phyloP scores from a whole-genome alignment of 2,113 vertebrate species.

The Semicossyphus pulcher region DNA sequence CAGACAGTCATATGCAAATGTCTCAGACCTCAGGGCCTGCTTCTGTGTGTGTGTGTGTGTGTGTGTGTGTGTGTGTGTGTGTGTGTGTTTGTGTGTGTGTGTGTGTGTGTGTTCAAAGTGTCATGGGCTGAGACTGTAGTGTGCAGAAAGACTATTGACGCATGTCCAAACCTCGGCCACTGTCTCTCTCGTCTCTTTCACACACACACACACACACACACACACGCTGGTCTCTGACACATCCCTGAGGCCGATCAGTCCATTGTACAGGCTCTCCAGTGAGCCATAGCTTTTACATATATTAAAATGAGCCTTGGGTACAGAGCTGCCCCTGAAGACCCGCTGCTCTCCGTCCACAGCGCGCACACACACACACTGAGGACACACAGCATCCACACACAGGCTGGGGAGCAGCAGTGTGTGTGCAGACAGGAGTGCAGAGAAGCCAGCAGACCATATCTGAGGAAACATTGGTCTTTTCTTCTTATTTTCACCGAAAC shows the following conservation, averaged over 20 bases:
- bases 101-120: slow-evolving; percentile 38
- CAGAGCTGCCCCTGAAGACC: slow-evolving; percentile 64
- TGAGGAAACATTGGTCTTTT: slow-evolving; percentile 56
- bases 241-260: slow-evolving; percentile 79
- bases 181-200: slow-evolving; percentile 49
- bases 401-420: slow-evolving; percentile 40
- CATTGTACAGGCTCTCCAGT: slow-evolving; percentile 75
- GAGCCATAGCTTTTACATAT: slow-evolving; percentile 82
- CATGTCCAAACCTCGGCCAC: slow-evolving; percentile 73
- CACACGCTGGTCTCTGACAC: slow-evolving; percentile 64
- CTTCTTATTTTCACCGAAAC: slow-evolving; percentile 55
- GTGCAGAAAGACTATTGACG: slow-evolving; percentile 60
- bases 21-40: slow-evolving; percentile 18
- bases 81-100: slow-evolving; percentile 12
- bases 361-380: slow-evolving; percentile 36
- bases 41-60: background rate
- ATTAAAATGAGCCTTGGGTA: slow-evolving; percentile 80
- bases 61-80: slow-evolving; percentile 21
- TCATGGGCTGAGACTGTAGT: slow-evolving; percentile 48
- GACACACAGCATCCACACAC: slow-evolving; percentile 41
- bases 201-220: slow-evolving; percentile 12
- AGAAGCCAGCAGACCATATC: slow-evolving; percentile 71
- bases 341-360: slow-evolving; percentile 49
- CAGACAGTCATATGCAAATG: slow-evolving; percentile 64
- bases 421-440: slow-evolving; percentile 66